These are phyloP conservation scores for Drosophila ironensis DNA, from an alignment of 1,140 invertebrate genomes.

Conservation along the genomic window DNA sequence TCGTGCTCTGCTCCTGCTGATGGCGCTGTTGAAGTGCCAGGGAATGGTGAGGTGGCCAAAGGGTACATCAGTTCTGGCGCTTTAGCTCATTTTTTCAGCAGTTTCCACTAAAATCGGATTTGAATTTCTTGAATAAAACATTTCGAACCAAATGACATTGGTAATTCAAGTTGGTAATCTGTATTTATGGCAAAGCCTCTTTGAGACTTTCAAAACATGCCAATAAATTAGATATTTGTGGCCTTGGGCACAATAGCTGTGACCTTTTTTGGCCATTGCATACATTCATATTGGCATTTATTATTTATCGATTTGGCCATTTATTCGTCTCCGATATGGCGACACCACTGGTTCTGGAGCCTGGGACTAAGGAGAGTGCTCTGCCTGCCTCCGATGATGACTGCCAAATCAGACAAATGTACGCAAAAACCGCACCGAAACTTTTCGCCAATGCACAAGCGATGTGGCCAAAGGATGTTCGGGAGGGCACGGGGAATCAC, in stretches of 20 bases:
- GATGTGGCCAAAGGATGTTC: slow-evolving; percentile 23
- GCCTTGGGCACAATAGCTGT: background rate
- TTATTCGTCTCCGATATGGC: background rate
- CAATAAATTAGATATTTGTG: background rate
- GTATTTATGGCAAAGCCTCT: too few relatives aligned
- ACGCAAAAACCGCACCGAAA: slow-evolving; percentile 73
- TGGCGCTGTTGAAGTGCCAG: slow-evolving; percentile 10
- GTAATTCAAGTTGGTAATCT: too few relatives aligned
- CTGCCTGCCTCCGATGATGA: slow-evolving; percentile 44
- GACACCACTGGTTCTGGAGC: slow-evolving; percentile 18
- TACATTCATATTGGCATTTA: background rate
- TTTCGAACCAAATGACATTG: too few relatives aligned
- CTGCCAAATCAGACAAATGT: slow-evolving; percentile 77
- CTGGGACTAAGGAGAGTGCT: slow-evolving; percentile 5
- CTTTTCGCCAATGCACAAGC: slow-evolving; percentile 64
- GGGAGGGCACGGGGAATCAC: slow-evolving; percentile 47
- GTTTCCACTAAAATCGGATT: background rate
- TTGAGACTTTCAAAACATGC: too few relatives aligned
- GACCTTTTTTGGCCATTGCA: background rate
- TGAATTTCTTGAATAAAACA: too few relatives aligned
- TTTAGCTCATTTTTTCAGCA: background rate
- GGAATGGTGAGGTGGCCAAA: background rate
- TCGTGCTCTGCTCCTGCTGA: background rate
- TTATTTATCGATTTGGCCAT: background rate
- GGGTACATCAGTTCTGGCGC: background rate